A percentile compares a stretch with the other conserved stretches of the same genome.
These are phyloP conservation scores for Lophius americanus DNA, from an alignment of 2,797 vertebrate genomes.

Conservation along the genomic window DNA sequence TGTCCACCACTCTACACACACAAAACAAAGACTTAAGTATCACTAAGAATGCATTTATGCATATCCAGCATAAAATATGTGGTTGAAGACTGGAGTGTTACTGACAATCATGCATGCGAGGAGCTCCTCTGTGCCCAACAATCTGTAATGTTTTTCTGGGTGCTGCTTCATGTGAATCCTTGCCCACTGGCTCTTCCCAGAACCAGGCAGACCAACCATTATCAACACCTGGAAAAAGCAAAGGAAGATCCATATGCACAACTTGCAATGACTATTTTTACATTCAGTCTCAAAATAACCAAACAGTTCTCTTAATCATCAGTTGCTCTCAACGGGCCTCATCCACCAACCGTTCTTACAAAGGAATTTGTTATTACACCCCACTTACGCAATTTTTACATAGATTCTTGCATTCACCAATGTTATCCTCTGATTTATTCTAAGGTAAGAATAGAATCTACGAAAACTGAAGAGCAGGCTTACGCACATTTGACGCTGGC, in stretches of 20 bases:
- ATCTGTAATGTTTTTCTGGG: conserved; percentile 83
- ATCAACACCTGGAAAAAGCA: conserved; percentile 82
- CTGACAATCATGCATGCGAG: conserved; percentile 87
- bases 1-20: conserved; percentile 71
- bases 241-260: not conserved
- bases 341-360: no score
- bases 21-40: conserved; percentile 8
- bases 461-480: no score
- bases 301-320: no score
- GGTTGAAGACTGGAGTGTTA: conserved; percentile 16
- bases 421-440: no score
- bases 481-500: no score
- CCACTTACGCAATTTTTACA: no score
- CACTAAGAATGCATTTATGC: not conserved
- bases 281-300: not conserved
- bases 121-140: conserved; percentile 86
- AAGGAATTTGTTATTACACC: no score
- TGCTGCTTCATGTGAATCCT: conserved; percentile 81
- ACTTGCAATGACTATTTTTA: not conserved
- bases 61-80: not conserved
- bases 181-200: conserved; percentile 91
- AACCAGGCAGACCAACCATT: conserved; percentile 91
- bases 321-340: no score
- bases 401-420: no score
- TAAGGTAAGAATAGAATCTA: no score